These are phyloP conservation scores for Cerceris rybyensis DNA, from an alignment of 2,888 invertebrate species.

Conservation along the genomic window DNA sequence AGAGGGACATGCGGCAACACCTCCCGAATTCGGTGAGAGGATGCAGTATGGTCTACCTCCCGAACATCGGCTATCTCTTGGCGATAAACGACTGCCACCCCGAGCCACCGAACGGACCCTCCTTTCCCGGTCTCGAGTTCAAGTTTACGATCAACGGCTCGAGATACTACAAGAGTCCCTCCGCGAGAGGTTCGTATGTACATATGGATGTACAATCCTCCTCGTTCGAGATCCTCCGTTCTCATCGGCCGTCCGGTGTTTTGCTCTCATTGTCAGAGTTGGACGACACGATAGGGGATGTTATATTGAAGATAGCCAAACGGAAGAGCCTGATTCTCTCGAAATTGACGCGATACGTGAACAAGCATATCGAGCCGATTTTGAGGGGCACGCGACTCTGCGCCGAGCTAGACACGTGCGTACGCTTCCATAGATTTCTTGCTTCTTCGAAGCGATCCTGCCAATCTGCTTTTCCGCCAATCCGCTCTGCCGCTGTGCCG, in stretches of 20 bases:
- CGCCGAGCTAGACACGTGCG: slow-evolving; percentile 88
- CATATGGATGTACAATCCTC: too few relatives aligned
- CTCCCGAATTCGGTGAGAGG: slow-evolving; percentile 87
- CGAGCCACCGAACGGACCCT: slow-evolving; percentile 82
- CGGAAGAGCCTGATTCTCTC: too few relatives aligned
- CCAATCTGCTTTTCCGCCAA: too few relatives aligned
- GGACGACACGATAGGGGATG: too few relatives aligned
- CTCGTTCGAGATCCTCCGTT: too few relatives aligned
- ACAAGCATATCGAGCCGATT: slow-evolving; percentile 77
- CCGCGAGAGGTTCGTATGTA: slow-evolving; percentile 85
- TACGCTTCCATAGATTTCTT: slow-evolving; percentile 8
- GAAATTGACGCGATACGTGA: slow-evolving; percentile 22
- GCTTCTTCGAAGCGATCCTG: too few relatives aligned
- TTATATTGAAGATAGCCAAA: too few relatives aligned
- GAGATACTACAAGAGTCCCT: slow-evolving; percentile 88
- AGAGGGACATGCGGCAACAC: slow-evolving; percentile 85
- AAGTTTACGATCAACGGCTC: slow-evolving; percentile 87
- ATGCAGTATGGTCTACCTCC: slow-evolving; percentile 88
- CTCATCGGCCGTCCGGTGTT: too few relatives aligned
- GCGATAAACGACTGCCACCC: slow-evolving; percentile 87
- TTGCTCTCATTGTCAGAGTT: too few relatives aligned
- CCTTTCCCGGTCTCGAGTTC: slow-evolving; percentile 87
- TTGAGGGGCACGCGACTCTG: slow-evolving; percentile 84
- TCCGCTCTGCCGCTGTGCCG: too few relatives aligned
- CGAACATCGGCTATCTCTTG: slow-evolving; percentile 90